A percentile compares a stretch with the other conserved stretches of the same genome.
phyloP scores from a whole-genome alignment of 2,797 vertebrate genomes.

The Thalassophryne amazonica region DNA sequence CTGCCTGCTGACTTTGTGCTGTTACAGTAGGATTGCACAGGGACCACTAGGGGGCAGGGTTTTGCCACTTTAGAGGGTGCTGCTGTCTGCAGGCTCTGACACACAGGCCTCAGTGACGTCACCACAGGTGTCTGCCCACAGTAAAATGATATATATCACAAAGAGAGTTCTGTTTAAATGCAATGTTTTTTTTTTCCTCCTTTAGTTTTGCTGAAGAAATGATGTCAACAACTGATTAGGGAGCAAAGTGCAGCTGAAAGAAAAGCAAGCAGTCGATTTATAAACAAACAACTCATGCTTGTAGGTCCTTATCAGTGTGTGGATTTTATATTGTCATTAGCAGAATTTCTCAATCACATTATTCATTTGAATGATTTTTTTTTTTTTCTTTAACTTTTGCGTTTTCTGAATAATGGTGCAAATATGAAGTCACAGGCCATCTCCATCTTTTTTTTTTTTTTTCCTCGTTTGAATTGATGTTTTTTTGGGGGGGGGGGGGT shows the following conservation, averaged over 20 bases:
- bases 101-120: slow-evolving; percentile 33
- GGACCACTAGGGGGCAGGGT: slow-evolving; percentile 51
- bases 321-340: background rate
- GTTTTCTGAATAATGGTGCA: too few relatives aligned
- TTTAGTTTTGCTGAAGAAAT: background rate
- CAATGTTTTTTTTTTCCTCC: background rate
- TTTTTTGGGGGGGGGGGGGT: too few relatives aligned
- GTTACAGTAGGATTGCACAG: background rate
- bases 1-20: slow-evolving; percentile 16
- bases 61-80: slow-evolving; percentile 3
- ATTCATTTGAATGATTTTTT: too few relatives aligned
- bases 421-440: too few relatives aligned
- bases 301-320: background rate
- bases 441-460: too few relatives aligned
- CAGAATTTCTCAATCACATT: background rate
- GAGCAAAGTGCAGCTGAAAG: slow-evolving; percentile 19
- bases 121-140: slow-evolving; percentile 34
- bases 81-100: background rate
- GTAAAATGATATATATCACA: slow-evolving; percentile 37
- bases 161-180: slow-evolving; percentile 25
- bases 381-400: too few relatives aligned
- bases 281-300: background rate
- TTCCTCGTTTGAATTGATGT: too few relatives aligned
- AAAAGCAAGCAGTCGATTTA: background rate
- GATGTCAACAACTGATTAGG: slow-evolving; percentile 5